Evolutionary conservation across 2,888 invertebrate species (phyloP), one percentile per base, ranked within the genome.

Genomic region (Agriopis leucophaearia): DNA sequence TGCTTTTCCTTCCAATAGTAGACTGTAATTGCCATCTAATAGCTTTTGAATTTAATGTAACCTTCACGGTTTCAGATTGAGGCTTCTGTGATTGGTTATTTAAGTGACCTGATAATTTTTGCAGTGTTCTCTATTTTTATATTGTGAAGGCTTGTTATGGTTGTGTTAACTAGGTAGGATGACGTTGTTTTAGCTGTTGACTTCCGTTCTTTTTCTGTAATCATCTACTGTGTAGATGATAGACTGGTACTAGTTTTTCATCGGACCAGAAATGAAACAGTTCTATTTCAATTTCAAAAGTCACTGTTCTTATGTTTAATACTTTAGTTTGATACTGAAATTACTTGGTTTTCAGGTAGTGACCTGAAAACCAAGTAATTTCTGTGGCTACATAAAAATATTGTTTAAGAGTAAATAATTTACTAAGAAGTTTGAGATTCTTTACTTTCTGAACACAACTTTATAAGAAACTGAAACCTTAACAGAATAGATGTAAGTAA

Each of bases 1-100:
- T 85, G 75, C 78, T 77, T 83, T 78, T 78, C 75, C 77, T 77
- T 76, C 76, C 77, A 78, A 69, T 74, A 47, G 16, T 54, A 38
- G 52, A 54, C 52, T 38, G 38, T 44, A 70, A 77, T 74, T 74
- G 74, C 72, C 73, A 63, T 74, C 70, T 82, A 81, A 84, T 84
- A 84, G 76, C 78, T 74, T 64, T 77, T 70, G 71, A 77, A 72
- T 82, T 80, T 83, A 80, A 82, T 64, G 70, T 72, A 79, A 74
- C 83, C 81, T 82, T 82, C 78, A 72, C 71, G 75, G 76, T 78
- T 78, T 74, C 69, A 78, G 64, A 76, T 76, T 76, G 72, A 75
- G 80, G 82, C 76, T 84, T 84, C 81, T 65, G 62, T 68, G 68
- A 69, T 66, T 63, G 73, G 68, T 74, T 76, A 60, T 76, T 61